Base-by-base conservation (phyloP, 1,140 invertebrate genomes). In the Theocolax elegans region DNA sequence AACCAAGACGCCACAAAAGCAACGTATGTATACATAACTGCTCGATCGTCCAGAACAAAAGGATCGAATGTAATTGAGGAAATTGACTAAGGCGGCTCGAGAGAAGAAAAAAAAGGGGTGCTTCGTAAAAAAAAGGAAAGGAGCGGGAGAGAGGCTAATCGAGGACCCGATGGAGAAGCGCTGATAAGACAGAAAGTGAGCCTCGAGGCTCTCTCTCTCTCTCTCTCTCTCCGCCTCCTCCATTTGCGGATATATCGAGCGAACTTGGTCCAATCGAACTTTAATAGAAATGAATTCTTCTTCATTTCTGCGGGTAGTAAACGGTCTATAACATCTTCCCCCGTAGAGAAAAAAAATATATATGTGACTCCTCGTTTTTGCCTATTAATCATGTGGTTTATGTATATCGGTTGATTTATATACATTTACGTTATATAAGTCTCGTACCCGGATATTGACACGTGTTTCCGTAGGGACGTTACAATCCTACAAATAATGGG, bases 101-200 rank as follows among this genome's bases (percentile, higher is more conserved):
- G 48, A 23, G 49, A 25, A 9, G 7, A 21, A n/a, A 29, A 48
- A 19, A 21, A 9, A 44, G 56, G 13, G 17, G n/a, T n/a, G n/a
- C n/a, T n/a, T n/a, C n/a, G n/a, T n/a, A n/a, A 27, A 23, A 27
- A 40, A 44, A 35, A 40, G 59, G 59, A 46, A 17, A 13, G 53
- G 29, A 27, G 21, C n/a, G 31, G 17, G 10, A 15, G 21, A 7
- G 21, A 13, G 25, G 48, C 31, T 67, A 72, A 72, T 72, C 49
- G 65, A 67, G 56, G 10, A 42, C 21, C 42, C 60, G 59, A 72
- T 72, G 49, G n/a, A 72, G 42, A 72, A 63, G 27, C 17, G 71
- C 65, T 72, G 65, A 67, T 67, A 72, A 64, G 51, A 64, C 59
- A 58, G 25, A 63, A 72, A 64, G 58, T 42, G 71, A 62, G 48